These are phyloP conservation scores for Neelides sp. DNA, from an alignment of 1,140 invertebrate genomes.

Conservation along the genomic window DNA sequence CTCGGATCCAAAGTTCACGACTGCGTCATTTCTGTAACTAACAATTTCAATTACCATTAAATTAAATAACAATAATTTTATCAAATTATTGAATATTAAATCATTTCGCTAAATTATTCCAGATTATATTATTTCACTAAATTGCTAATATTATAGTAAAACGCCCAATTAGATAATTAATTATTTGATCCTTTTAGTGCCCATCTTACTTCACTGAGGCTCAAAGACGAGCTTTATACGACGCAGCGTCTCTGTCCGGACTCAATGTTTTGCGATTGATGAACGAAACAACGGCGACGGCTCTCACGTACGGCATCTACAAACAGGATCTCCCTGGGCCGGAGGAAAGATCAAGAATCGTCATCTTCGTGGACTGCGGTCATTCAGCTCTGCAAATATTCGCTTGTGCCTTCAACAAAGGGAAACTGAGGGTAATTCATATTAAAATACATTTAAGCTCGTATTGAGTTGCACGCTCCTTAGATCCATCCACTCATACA, in stretches of 20 bases:
- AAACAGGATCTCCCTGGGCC: slow-evolving; percentile 80
- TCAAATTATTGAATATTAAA: no score
- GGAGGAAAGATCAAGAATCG: slow-evolving; percentile 74
- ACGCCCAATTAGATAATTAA: neutral
- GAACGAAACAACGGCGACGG: slow-evolving; percentile 94
- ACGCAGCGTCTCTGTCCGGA: slow-evolving; percentile 74
- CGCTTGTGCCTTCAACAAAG: slow-evolving; percentile 83
- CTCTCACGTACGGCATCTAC: slow-evolving; percentile 91
- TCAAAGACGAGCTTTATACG: slow-evolving; percentile 77
- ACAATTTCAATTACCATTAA: no score
- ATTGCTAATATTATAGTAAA: neutral
- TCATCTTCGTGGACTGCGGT: slow-evolving; percentile 87
- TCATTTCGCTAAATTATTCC: no score
- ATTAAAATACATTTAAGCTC: neutral
- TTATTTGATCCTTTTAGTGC: slow-evolving; percentile 40
- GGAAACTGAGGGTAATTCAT: slow-evolving; percentile 61
- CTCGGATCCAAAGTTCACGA: slow-evolving; percentile 85
- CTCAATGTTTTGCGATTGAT: slow-evolving; percentile 87
- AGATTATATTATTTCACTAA: neutral
- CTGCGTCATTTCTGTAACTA: slow-evolving; percentile 80
- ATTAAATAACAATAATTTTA: no score
- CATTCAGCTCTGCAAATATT: slow-evolving; percentile 71
- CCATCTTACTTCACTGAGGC: slow-evolving; percentile 89
- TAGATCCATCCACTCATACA: neutral
- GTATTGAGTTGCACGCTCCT: neutral